Percentiles rank a stretch among this genome's conserved stretches.
phyloP scores from a whole-genome alignment of 2,113 vertebrate genomes.

The Daboia siamensis region DNA sequence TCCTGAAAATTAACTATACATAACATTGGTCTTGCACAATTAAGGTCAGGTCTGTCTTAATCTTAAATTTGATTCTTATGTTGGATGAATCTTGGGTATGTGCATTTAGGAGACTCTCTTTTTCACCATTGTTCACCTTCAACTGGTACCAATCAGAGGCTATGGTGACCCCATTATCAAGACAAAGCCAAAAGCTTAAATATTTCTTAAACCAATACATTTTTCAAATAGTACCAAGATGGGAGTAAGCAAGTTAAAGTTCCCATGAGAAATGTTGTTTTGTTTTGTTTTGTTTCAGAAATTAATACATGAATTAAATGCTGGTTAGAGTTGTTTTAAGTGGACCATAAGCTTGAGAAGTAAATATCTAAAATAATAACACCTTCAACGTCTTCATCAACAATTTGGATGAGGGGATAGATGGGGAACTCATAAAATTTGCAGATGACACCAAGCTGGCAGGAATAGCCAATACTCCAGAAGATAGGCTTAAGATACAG shows the following conservation, averaged over 20 bases:
- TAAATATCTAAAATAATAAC: background rate
- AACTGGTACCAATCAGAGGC: background rate
- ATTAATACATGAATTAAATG: background rate
- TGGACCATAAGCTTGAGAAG: background rate
- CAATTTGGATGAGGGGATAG: no score
- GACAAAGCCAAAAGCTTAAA: background rate
- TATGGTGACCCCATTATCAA: background rate
- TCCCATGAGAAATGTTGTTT: background rate
- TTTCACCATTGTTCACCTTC: background rate
- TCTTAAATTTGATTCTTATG: no score
- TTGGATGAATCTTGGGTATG: no score
- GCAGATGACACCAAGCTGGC: no score
- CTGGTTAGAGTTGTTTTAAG: background rate
- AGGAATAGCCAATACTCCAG: no score
- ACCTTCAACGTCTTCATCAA: no score
- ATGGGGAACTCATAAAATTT: no score
- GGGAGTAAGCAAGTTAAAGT: background rate
- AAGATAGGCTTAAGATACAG: no score
- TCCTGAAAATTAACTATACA: no score
- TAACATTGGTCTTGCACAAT: no score
- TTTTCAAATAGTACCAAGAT: background rate
- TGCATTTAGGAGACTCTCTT: background rate
- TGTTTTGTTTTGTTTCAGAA: background rate
- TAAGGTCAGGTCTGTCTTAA: no score
- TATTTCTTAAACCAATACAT: background rate